phyloP scores from a whole-genome alignment of 2,888 invertebrate genomes.

The Drosophila subsilvestris region DNA sequence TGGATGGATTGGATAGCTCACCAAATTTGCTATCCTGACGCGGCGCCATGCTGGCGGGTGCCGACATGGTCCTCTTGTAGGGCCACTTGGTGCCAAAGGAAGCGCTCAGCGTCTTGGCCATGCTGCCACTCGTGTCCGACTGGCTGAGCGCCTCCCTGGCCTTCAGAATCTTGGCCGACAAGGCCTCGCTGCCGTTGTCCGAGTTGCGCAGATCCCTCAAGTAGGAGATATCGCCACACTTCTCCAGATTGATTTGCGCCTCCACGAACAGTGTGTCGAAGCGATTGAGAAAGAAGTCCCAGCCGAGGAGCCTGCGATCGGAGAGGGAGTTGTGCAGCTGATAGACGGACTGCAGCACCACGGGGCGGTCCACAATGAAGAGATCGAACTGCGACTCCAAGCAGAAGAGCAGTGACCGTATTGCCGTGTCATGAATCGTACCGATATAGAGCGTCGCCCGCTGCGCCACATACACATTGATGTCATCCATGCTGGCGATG shows the following conservation, averaged over 20 bases:
- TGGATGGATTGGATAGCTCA: conserved; percentile 63
- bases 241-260: conserved; percentile 95
- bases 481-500: conserved; percentile 97
- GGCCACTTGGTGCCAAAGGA: conserved; percentile 97
- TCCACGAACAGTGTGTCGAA: conserved; percentile 98
- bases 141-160: conserved; percentile 94
- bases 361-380: conserved; percentile 97
- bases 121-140: conserved; percentile 87
- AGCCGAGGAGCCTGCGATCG: conserved; percentile 94
- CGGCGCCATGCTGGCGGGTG: conserved; percentile 93
- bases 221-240: conserved; percentile 92
- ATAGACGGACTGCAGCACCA: conserved; percentile 97
- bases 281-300: conserved; percentile 98
- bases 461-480: conserved; percentile 97
- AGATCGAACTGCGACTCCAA: conserved; percentile 99
- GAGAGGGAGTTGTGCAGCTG: conserved; percentile 96
- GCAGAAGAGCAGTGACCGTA: conserved; percentile 95
- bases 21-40: conserved; percentile 90
- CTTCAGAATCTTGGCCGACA: conserved; percentile 93
- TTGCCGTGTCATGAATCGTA: conserved; percentile 94
- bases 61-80: conserved; percentile 96
- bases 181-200: conserved; percentile 93
- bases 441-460: conserved; percentile 95
- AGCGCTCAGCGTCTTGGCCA: conserved; percentile 91
- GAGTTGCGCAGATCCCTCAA: conserved; percentile 94